phyloP scores from a whole-genome alignment of 1,140 invertebrate species.

The Bombus difficillimus region DNA sequence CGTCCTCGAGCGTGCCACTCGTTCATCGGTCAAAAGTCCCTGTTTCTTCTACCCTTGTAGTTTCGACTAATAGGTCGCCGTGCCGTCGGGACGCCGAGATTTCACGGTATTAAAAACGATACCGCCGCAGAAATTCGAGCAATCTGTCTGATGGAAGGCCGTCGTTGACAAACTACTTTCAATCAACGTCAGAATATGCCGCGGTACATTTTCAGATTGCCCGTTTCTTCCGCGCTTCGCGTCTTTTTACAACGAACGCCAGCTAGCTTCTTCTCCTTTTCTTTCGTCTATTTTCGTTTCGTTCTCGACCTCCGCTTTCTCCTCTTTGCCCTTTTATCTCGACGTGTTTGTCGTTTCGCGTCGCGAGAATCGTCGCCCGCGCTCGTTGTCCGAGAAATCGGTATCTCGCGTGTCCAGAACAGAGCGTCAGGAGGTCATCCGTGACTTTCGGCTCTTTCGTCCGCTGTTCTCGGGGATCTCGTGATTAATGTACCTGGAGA shows the following conservation, averaged over 20 bases:
- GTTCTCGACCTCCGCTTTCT: no score
- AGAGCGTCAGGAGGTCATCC: slow-evolving; percentile 4
- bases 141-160: slow-evolving; percentile 41
- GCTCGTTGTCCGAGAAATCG: not conserved
- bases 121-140: slow-evolving; percentile 22
- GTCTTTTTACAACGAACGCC: not conserved
- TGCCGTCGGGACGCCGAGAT: not conserved
- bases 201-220: slow-evolving; percentile 35
- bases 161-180: slow-evolving; percentile 45
- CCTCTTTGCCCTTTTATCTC: not conserved
- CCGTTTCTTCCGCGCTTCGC: not conserved
- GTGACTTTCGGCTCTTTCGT: not conserved
- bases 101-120: slow-evolving; percentile 41
- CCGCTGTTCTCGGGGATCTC: not conserved
- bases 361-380: not conserved
- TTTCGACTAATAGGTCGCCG: slow-evolving; percentile 20
- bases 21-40: no score
- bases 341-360: not conserved
- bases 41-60: no score
- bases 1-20: no score
- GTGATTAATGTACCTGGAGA: not conserved
- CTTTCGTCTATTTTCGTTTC: slow-evolving; percentile 3
- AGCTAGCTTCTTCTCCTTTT: not conserved
- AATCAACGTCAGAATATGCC: slow-evolving; percentile 34
- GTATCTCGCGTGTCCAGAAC: not conserved